phyloP scores from a whole-genome alignment of 2,797 vertebrate genomes.

The Dicrostonyx torquatus region DNA sequence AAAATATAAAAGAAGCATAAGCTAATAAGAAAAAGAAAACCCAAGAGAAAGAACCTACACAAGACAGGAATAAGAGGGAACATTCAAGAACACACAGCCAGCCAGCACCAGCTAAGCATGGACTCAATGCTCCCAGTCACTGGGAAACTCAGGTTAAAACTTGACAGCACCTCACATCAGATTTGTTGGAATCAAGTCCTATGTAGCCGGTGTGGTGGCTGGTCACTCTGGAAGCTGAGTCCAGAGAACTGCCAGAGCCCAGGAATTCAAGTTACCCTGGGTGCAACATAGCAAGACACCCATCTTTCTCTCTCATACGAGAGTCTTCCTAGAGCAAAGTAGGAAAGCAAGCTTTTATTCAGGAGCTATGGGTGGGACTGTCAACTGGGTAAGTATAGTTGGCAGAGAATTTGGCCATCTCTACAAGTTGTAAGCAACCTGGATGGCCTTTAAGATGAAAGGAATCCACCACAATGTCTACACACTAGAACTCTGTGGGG shows the following conservation, averaged over 20 bases:
- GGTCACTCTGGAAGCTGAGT: not conserved
- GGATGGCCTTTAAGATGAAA: not conserved
- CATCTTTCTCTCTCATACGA: not conserved
- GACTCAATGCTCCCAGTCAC: not conserved
- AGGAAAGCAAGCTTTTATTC: not conserved
- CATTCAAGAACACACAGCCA: accelerated
- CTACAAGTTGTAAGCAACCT: not conserved
- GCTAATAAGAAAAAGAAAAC: not conserved
- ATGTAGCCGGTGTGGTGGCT: not conserved
- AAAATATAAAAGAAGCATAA: not conserved
- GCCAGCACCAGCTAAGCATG: not conserved
- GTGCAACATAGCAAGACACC: not conserved
- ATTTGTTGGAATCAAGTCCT: not conserved
- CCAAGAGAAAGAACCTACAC: not conserved
- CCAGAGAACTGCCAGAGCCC: not conserved
- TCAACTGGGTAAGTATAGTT: accelerated
- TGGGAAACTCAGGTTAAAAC: not conserved
- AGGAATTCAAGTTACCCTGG: not conserved
- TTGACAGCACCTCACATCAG: not conserved
- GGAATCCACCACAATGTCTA: not conserved
- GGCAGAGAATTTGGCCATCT: not conserved
- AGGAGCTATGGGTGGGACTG: too few relatives aligned
- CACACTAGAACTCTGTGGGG: accelerated
- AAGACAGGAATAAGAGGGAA: not conserved
- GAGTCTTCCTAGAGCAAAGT: not conserved